Evolutionary conservation across 64 coral and sea anemone species (phyloP), one percentile per base, ranked within the genome.

Genomic region (Dendrophyllia cribrosa): DNA sequence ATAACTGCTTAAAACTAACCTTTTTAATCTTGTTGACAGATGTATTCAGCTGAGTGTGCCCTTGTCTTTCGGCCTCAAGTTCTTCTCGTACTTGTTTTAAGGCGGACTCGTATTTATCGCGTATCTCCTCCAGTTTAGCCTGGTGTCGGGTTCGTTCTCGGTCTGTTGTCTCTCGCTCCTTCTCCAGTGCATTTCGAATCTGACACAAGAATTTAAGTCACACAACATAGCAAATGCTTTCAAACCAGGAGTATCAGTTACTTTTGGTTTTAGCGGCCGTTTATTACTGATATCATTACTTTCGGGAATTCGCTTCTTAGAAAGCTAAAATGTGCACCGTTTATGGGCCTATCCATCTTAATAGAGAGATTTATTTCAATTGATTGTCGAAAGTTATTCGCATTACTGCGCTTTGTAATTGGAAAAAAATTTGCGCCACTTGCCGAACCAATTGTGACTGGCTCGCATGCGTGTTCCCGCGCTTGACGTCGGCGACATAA

Each of bases 171-270:
- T 94, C 94, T 4, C 97, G 77, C 62, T 99, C 97, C 86, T 90
- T 99, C 43, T 96, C 88, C 20, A 99, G 76, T 9, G 97, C 97
- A 71, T 78, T 89, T 51, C 97, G 97, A 77, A 96, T 96, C 97
- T 99, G 80, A 84, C 60, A 43, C 43, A 51, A 64, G 63, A 26
- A 46, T 82, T 52, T 56, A 48, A 13, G 9, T 11, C 14, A 67
- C 47, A 7, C 45, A 20, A 72, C 17, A 0, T 44, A 15, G 13
- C 6, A 59, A 70, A 34, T 16, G 50, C 13, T 51, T 43, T 68
- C 19, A 58, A 46, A 63, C 17, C 8, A 72, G 47, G 47, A 19
- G 72, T 62, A 62, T 16, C 34, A 20, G n/a, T 19, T 75, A 74
- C 58, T 5, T 9, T 47, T 11, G 3, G 11, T 53, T 52, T 49